Evolutionary conservation across 1,140 invertebrate species (phyloP), one percentile per base, ranked within the genome.

Genomic region (Brachionus sp.): DNA sequence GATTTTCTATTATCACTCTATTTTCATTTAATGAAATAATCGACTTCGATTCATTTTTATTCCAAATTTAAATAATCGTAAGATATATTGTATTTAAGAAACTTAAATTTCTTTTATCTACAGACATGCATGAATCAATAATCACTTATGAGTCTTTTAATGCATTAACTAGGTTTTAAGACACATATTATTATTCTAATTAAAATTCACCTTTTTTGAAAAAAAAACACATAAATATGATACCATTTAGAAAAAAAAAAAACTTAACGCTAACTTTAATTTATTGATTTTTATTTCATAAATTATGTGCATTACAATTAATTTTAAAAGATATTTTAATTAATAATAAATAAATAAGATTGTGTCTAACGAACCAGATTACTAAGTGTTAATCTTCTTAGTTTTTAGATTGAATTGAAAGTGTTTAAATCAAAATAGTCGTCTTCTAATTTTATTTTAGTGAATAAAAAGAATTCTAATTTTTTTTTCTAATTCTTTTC

Each of bases 21-120:
- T 57, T 57, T 53, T 57, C 50, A 57, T 23, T 57, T 57, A 57
- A 57, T 57, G 50, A 57, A 57, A 57, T 57, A 57, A 57, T 57
- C 50, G 50, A 57, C 50, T 57, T 23, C 19, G n/a, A 57, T 23
- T 57, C 50, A 57, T 57, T 19, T 16, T 57, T n/a, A 57, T 25
- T 57, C 50, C n/a, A 57, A 57, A 57, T 57, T 16, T 57, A 19
- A 57, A 7, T 57, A n/a, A 9, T 57, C 6, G 29, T 9, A 57
- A 19, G 5, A 57, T 57, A 19, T 7, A 19, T 57, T 57, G 19
- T 57, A 19, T 16, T 19, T 57, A 9, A 9, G 3, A 19, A 57
- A 57, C 50, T 57, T 25, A 57, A 16, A 57, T 5, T 23, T 19
- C 19, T 57, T 23, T 9, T 57, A 50, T 50, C n/a, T 50, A 50